Conservation (phyloP, 2,797 vertebrate genomes). For the Naso thynnoides region DNA sequence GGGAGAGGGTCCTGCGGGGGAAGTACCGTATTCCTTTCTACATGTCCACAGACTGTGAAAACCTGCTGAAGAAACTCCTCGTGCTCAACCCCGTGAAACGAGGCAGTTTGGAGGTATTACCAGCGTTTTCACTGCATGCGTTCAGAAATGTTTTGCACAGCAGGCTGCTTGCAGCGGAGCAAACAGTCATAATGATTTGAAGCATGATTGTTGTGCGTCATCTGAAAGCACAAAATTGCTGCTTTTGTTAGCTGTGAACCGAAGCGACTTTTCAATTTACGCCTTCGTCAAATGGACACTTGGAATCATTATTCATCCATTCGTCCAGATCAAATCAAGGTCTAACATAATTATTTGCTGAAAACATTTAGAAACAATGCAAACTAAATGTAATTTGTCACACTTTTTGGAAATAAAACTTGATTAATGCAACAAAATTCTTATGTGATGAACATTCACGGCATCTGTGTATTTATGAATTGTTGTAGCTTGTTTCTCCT, state of each 20-base stretch:
- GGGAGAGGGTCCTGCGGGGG: slow-evolving; percentile 94
- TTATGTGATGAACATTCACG: background rate
- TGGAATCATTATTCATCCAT: slow-evolving; percentile 3
- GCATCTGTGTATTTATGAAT: background rate
- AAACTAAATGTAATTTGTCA: background rate
- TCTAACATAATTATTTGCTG: slow-evolving; percentile 12
- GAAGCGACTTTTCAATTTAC: slow-evolving; percentile 18
- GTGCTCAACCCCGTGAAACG: slow-evolving; percentile 95
- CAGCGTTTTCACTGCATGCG: background rate
- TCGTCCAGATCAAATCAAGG: slow-evolving; percentile 22
- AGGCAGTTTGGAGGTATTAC: slow-evolving; percentile 94
- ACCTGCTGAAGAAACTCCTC: slow-evolving; percentile 95
- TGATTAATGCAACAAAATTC: background rate
- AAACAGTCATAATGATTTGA: slow-evolving; percentile 9
- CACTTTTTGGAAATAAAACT: background rate
- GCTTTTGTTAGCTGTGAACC: slow-evolving; percentile 35
- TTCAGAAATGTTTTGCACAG: slow-evolving; percentile 20
- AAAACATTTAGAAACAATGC: slow-evolving; percentile 5
- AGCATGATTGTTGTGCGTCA: background rate
- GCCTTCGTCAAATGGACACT: slow-evolving; percentile 13
- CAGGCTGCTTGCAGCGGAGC: background rate
- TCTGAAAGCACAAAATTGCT: slow-evolving; percentile 35
- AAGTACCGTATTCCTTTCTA: slow-evolving; percentile 99
- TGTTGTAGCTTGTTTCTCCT: slow-evolving; percentile 26
- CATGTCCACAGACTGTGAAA: slow-evolving; percentile 99